Evolutionary conservation across 2,113 vertebrate species (phyloP).

Genomic region (Melospiza georgiana): DNA sequence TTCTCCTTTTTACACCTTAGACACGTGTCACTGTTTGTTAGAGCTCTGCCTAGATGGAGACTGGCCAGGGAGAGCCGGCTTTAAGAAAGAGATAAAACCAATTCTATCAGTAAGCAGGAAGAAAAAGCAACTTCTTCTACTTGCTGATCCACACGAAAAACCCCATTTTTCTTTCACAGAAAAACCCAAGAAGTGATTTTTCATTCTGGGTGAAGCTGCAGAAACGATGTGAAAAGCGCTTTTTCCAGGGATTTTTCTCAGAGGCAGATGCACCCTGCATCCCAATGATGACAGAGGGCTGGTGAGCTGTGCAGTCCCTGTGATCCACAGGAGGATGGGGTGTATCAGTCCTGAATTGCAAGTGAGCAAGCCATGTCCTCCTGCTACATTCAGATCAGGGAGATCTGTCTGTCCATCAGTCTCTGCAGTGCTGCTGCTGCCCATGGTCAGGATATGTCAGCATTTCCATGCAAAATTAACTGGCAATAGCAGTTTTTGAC

Average conservation of each 20-base stretch:
- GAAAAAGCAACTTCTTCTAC: not conserved
- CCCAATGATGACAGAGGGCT: not conserved
- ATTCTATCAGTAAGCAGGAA: not conserved
- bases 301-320: not conserved
- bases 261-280: not conserved
- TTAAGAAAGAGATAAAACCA: not conserved
- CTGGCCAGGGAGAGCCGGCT: not conserved
- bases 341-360: not conserved
- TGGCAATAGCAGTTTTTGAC: not conserved
- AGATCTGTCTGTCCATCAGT: not conserved
- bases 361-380: not conserved
- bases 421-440: not conserved
- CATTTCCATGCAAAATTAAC: not conserved
- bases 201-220: not conserved
- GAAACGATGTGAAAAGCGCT: not conserved
- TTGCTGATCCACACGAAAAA: not conserved
- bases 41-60: not conserved
- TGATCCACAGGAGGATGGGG: not conserved
- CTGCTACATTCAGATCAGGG: not conserved
- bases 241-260: slow-evolving; percentile 1
- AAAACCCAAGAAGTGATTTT: slow-evolving; percentile 17
- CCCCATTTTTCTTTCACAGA: not conserved
- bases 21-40: not conserved
- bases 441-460: fast-evolving
- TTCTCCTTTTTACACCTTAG: not conserved